Conservation (phyloP, 1,140 invertebrate genomes). For the Pachypeltis micranthus region DNA sequence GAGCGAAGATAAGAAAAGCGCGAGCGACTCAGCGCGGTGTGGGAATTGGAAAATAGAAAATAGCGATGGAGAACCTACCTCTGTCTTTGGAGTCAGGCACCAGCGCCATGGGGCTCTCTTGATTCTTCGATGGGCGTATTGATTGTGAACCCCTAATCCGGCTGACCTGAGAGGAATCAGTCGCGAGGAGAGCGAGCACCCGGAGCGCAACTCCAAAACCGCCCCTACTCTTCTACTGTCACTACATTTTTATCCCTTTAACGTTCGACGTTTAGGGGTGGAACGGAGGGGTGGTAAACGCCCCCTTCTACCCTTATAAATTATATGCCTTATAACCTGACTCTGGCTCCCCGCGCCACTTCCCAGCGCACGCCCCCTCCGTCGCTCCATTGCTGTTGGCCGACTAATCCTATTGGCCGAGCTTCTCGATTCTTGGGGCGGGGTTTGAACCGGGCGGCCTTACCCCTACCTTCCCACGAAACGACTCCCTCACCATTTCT, state of each 20-base stretch:
- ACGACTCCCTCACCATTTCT: not conserved
- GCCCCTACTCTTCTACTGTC: constrained; percentile 3
- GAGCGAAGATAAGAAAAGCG: too few relatives aligned
- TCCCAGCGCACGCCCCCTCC: not conserved
- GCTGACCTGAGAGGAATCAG: constrained; percentile 6
- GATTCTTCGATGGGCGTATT: constrained; percentile 6
- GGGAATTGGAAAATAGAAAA: too few relatives aligned
- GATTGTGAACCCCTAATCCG: constrained; percentile 8
- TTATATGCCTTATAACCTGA: constrained; percentile 9
- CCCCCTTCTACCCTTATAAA: constrained; percentile 1
- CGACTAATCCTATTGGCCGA: constrained; percentile 7
- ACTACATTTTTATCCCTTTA: constrained; percentile 10
- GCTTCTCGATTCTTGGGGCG: constrained; percentile 5
- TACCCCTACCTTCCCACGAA: not conserved
- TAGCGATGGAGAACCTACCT: not conserved
- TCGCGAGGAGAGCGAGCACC: not conserved
- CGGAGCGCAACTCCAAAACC: constrained; percentile 5
- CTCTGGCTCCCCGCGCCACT: not conserved
- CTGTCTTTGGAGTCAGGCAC: constrained; percentile 1
- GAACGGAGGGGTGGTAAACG: constrained; percentile 5
- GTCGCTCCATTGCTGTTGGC: constrained; percentile 4
- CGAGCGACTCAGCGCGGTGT: too few relatives aligned
- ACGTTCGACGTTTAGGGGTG: constrained; percentile 1
- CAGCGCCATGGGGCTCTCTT: constrained; percentile 3
- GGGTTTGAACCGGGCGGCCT: not conserved